Evolutionary conservation across 2,113 vertebrate genomes (phyloP).

Genomic region (Spermophilus dauricus): DNA sequence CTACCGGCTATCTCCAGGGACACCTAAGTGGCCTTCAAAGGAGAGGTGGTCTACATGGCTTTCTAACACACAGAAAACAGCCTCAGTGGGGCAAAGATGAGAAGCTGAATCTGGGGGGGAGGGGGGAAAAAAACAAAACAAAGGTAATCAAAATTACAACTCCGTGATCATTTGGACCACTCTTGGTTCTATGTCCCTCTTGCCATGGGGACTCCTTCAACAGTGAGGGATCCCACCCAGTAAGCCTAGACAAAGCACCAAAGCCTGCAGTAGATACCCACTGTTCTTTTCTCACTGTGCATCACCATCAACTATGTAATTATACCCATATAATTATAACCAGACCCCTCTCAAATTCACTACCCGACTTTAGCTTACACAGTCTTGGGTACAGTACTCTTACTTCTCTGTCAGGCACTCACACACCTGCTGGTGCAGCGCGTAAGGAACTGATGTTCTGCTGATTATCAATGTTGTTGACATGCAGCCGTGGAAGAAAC

Average conservation of each 20-base stretch:
- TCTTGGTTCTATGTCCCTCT: not conserved
- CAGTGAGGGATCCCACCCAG: not conserved
- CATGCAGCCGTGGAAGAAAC: not conserved
- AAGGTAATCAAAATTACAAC: not conserved
- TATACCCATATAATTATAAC: not conserved
- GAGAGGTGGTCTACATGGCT: slow-evolving; percentile 55
- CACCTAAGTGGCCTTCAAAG: slow-evolving; percentile 50
- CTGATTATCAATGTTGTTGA: not conserved
- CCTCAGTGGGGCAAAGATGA: not conserved
- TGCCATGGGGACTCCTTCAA: not conserved
- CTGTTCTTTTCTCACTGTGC: not conserved
- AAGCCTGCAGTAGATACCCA: not conserved
- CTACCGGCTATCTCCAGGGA: slow-evolving; percentile 52
- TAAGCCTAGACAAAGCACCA: not conserved
- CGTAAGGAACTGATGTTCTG: not conserved
- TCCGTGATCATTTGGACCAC: not conserved
- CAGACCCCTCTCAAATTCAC: not conserved
- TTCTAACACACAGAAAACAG: slow-evolving; percentile 49
- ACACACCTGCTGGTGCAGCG: not conserved
- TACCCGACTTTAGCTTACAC: not conserved
- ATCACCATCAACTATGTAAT: not conserved
- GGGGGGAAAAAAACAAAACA: accelerated
- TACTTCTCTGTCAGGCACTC: not conserved
- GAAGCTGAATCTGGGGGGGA: not conserved
- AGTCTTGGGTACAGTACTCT: not conserved